Base-by-base conservation (phyloP, 2,888 invertebrate species). In the Mesopsocus fuscifrons region DNA sequence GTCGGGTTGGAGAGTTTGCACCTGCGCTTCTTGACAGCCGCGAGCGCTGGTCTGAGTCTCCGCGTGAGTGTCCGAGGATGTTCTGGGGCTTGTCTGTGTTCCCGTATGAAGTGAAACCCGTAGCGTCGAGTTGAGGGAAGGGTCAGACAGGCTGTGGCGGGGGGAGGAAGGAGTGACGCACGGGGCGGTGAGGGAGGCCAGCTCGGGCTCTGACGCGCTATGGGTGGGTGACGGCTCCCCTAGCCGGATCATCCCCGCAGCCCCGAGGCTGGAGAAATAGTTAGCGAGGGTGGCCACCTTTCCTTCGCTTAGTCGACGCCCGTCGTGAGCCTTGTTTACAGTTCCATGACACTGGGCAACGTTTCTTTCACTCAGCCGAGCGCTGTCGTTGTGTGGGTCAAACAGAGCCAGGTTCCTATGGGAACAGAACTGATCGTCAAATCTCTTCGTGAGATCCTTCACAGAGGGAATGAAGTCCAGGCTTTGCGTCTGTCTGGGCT, bases 261-360 rank as follows among this genome's bases (percentile, higher is more conserved):
- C 60, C 2, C 60, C 61, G 15, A 64, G 55, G 32, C 58, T 54
- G 1, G 63, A 62, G 44, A 80, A 82, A 57, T 74, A 77, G 54
- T 74, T 73, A 0, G 78, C 67, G 45, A 82, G 61, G 32, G 74
- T 76, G 45, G 74, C 76, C 1, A 81, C 80, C 57, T 74, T 71
- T 1, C 78, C 78, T 45, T 38, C 38, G 17, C 38, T 21, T 3
- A 38, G 13, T 6, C 38, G 38, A 4, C n/a, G n/a, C 9, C 9
- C 17, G 6, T 15, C 15, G 17, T 15, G 33, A 6, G 33, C 15
- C 6, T 17, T 9, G 17, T 33, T 33, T n/a, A n/a, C n/a, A n/a
- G n/a, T n/a, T n/a, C n/a, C n/a, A n/a, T n/a, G n/a, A n/a, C n/a
- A n/a, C 26, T 26, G 6, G 8, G 26, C 6, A 26, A 26, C 6